Base-by-base conservation (phyloP, 2,888 invertebrate genomes). In the Lymantria monacha region DNA sequence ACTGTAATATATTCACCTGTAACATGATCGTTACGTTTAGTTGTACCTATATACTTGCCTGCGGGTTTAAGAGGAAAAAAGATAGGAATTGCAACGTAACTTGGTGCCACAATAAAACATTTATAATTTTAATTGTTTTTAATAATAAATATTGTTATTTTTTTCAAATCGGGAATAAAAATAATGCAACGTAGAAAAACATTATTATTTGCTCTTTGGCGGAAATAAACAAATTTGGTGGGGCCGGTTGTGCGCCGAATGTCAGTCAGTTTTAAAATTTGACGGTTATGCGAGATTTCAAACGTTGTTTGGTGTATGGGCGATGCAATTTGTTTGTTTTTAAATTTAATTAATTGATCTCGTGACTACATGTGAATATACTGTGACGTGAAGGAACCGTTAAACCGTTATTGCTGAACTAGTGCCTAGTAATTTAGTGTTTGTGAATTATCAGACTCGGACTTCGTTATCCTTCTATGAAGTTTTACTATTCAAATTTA, bases 231-330 rank as follows among this genome's bases (percentile, higher is more conserved):
- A 22, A 5, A n/a, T 22, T 5, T 22, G 2, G 22, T 22, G 3
- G 22, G 5, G 2, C 22, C 22, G 22, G 22, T 22, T 22, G 12
- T 7, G n/a, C 38, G 38, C 38, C 12, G 38, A 13, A 42, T 48
- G 71, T 70, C 69, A 73, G 57, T n/a, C n/a, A n/a, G n/a, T n/a
- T 69, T 79, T 65, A 51, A 76, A 75, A 62, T 70, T 68, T 74
- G 74, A 78, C 76, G 72, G 77, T 77, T 78, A 69, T 49, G 31
- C 56, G 59, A 55, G 61, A 64, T 75, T 55, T 76, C 53, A 70
- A 75, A 71, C 64, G 59, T 49, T 50, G 64, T 51, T 63, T 58
- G 42, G 57, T 68, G 66, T 66, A 66, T 61, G 57, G 42, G 44
- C 66, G 50, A 49, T 49, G 48, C 48, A 52, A 58, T 59, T 45